Evolutionary conservation across 2,888 invertebrate species (phyloP), one percentile per base, ranked within the genome.

Genomic region (Hypolimnas misippus): DNA sequence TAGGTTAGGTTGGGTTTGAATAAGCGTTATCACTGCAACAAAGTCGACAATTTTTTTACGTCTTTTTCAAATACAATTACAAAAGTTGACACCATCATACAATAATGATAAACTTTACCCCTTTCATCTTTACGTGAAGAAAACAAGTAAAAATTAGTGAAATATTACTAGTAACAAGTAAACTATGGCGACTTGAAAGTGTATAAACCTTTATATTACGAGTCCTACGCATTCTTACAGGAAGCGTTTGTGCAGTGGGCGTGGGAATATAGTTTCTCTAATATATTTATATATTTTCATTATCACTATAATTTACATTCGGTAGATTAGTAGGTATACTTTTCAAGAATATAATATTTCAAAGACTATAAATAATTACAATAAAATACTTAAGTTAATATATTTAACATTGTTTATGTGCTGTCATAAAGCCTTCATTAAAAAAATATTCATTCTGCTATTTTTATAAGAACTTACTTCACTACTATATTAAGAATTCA

Each of bases 231-330:
- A 52, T 5, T 10, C 25, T 10, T n/a, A 29, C 50, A 12, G 31
- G 38, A 33, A 31, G 54, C 35, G 25, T 12, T 51, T 14, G 40
- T 14, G 31, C 31, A 19, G 62, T 57, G 57, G 62, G 65, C 65
- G 65, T 66, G 65, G 57, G 65, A 66, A 60, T 5, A 12, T 46
- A 19, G 14, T 40, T 40, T 52, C 19, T 14, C 33, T 44, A 44
- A 35, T n/a, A n/a, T n/a, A n/a, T n/a, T n/a, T n/a, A n/a, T n/a
- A n/a, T n/a, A n/a, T n/a, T n/a, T n/a, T n/a, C n/a, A n/a, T n/a
- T n/a, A n/a, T n/a, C n/a, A n/a, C n/a, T n/a, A n/a, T n/a, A n/a
- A n/a, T n/a, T n/a, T n/a, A n/a, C n/a, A n/a, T n/a, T 12, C 8
- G 6, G 8, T 8, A 35, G 2, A 12, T 10, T 4, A 35, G 42